Conservation (phyloP, 2,888 invertebrate genomes). For the Eudemis profundana region DNA sequence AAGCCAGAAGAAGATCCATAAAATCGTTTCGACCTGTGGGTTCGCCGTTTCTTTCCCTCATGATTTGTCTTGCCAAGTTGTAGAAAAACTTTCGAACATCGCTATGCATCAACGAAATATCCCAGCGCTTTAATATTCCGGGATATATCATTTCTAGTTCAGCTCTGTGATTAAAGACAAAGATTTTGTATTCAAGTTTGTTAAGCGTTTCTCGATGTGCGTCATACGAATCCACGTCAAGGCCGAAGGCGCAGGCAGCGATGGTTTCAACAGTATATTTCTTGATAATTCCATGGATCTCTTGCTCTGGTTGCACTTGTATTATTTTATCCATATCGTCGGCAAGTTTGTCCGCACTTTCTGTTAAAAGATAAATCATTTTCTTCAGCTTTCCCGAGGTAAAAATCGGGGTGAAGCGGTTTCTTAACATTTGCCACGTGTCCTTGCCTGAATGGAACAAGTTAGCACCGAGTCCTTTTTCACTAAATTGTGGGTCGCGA, state of each 20-base stretch:
- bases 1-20: slow-evolving; percentile 4
- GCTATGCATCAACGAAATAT: not conserved
- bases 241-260: slow-evolving; percentile 7
- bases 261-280: slow-evolving; percentile 15
- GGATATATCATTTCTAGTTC: not conserved
- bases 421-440: not conserved
- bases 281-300: not conserved
- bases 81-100: not conserved
- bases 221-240: not conserved
- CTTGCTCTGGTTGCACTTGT: not conserved
- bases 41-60: not conserved
- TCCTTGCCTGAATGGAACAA: not conserved
- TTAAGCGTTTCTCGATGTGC: not conserved
- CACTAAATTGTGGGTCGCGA: slow-evolving; percentile 2
- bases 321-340: not conserved
- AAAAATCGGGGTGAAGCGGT: not conserved
- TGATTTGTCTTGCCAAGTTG: not conserved
- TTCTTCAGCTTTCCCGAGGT: not conserved
- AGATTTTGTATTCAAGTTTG: not conserved
- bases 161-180: not conserved
- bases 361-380: not conserved
- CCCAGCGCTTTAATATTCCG: not conserved
- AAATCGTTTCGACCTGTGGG: not conserved
- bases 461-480: slow-evolving; percentile 4
- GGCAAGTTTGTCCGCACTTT: not conserved